phyloP scores from a whole-genome alignment of 2,797 vertebrate species.

The Strix occidentalis region DNA sequence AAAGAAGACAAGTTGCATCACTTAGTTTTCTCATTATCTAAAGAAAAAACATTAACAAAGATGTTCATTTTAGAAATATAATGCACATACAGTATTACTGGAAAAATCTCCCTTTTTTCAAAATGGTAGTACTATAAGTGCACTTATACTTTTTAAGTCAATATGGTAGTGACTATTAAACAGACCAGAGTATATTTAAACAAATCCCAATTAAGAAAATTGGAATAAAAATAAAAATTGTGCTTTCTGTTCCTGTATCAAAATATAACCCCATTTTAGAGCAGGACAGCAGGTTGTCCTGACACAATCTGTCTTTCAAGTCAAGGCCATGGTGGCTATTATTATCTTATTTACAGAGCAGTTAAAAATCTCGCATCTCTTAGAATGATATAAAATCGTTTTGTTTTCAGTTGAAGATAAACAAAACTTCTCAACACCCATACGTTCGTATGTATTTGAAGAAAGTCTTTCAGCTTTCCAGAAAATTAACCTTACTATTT shows the following conservation, averaged over 20 bases:
- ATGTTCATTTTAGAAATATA: not conserved
- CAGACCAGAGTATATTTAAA: not conserved
- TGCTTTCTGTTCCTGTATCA: not conserved
- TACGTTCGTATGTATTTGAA: not conserved
- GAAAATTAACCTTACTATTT: not conserved
- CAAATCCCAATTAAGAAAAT: not conserved
- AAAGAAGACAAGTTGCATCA: not conserved
- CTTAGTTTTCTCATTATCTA: not conserved
- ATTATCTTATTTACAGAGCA: not conserved
- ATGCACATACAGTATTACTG: not conserved
- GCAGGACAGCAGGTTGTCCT: not conserved
- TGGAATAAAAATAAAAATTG: not conserved
- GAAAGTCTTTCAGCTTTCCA: not conserved
- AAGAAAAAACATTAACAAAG: not conserved
- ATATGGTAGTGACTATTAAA: not conserved
- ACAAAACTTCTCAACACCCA: not conserved
- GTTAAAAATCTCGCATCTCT: not conserved
- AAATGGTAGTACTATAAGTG: not conserved
- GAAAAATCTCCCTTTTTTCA: not conserved
- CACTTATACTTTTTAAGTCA: constrained; percentile 1
- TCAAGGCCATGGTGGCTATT: not conserved
- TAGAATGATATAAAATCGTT: not conserved
- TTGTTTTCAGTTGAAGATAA: not conserved
- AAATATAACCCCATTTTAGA: not conserved
- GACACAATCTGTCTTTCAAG: not conserved